Evolutionary conservation across 1,140 invertebrate genomes (phyloP), one percentile per base, ranked within the genome.

Genomic region (Pogonomyrmex californicus): DNA sequence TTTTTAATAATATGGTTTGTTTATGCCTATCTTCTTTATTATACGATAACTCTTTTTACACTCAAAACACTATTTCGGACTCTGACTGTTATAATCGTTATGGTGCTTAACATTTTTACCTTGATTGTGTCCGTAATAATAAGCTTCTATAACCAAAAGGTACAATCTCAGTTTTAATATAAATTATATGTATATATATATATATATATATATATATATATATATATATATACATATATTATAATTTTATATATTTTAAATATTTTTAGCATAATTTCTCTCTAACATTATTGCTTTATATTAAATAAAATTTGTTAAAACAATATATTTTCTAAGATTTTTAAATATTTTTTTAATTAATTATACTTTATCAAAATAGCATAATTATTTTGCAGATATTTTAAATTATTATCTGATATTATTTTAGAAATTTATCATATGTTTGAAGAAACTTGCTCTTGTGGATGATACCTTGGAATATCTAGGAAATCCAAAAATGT

Each of bases 391-490:
- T 33, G 36, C 3, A 23, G 4, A 17, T 62, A 6, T 66, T 66
- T 66, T 7, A 41, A 58, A n/a, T 75, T 10, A 0, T 30, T 30
- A n/a, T 14, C 3, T 49, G 33, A 51, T 76, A 44, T 60, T 62
- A 17, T 51, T 47, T 63, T 65, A 79, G 76, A 79, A 7, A 65
- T 79, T 79, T 30, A 1, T n/a, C 1, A 65, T 23, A 2, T 79
- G 60, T 9, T 47, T 79, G 5, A 47, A 51, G 33, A 79, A 66
- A 17, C 47, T 81, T 23, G 10, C 30, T n/a, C 7, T 23, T 36
- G 76, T 79, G 30, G 60, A 79, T n/a, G 2, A 79, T 36, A 66
- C 76, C 0, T 65, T 79, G 9, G 30, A 49, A 65, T 17, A 71
- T 14, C n/a, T 71, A 12, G 47, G 68, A 4, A 54, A 12, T n/a